Evolutionary conservation across 2,888 invertebrate species (phyloP).

Genomic region (Dolichopus griseipennis): DNA sequence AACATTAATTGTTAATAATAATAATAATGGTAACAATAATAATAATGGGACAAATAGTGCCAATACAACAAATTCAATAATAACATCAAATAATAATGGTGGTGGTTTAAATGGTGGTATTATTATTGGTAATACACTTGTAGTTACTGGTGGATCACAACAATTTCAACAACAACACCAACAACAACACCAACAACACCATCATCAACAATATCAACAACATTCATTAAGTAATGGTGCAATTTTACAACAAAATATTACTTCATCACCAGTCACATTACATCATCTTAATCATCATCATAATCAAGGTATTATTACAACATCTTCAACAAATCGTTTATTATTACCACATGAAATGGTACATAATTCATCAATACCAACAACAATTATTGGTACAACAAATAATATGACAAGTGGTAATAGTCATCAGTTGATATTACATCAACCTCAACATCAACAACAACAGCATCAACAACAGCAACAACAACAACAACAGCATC

Average conservation of each 20-base stretch:
- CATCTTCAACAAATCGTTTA: conserved; percentile 24
- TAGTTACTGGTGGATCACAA: conserved; percentile 5
- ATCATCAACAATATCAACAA: neutral
- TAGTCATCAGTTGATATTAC: conserved; percentile 16
- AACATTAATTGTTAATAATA: conserved; percentile 53
- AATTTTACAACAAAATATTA: conserved; percentile 18
- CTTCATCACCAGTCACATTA: conserved; percentile 22
- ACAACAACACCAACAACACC: neutral
- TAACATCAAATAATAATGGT: neutral
- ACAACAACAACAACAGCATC: conserved; percentile 20
- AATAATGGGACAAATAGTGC: conserved; percentile 21
- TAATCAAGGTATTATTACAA: conserved; percentile 11
- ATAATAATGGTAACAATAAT: conserved; percentile 29
- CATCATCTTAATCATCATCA: conserved; percentile 25
- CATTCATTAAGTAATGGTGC: conserved; percentile 11
- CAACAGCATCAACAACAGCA: conserved; percentile 14
- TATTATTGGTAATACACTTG: neutral
- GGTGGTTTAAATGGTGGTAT: neutral
- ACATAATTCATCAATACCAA: neutral
- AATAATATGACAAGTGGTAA: conserved; percentile 13
- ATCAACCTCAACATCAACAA: conserved; percentile 23
- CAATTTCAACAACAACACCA: neutral
- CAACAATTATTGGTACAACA: conserved; percentile 22
- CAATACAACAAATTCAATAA: conserved; percentile 19
- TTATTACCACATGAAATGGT: conserved; percentile 42